Percentiles rank a stretch among this genome's conserved stretches.
Evolutionary conservation across 2,113 vertebrate genomes (phyloP).

Genomic region (Ancistrus triradiatus): DNA sequence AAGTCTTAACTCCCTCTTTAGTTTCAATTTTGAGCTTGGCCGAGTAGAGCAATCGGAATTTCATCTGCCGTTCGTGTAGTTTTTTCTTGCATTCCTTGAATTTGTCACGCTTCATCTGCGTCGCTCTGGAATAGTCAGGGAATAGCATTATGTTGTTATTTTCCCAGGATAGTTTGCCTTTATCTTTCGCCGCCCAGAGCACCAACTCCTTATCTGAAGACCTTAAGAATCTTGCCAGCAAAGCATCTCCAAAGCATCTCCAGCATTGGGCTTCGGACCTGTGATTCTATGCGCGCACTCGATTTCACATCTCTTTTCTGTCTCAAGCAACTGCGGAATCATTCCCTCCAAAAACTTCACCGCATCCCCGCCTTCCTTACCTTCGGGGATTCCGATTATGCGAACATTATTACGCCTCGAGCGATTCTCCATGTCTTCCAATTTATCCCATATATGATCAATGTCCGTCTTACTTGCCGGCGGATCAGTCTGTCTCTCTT

Average conservation of each 20-base stretch:
- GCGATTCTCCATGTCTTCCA: conserved; percentile 13
- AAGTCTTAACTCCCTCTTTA: conserved; percentile 5
- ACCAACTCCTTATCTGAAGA: conserved; percentile 1
- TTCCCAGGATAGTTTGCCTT: background rate
- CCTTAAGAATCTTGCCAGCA: no score
- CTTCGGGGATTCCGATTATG: background rate
- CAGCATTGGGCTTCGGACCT: background rate
- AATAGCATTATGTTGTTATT: conserved; percentile 10
- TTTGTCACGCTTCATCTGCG: background rate
- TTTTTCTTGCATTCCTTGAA: conserved; percentile 19
- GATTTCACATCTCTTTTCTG: background rate
- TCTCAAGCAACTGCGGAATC: background rate
- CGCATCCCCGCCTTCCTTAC: background rate
- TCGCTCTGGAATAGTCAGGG: background rate
- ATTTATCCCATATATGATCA: background rate
- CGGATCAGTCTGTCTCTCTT: no score
- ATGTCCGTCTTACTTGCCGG: background rate
- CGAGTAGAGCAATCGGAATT: background rate
- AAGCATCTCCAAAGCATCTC: background rate
- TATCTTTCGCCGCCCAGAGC: background rate
- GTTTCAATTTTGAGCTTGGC: conserved; percentile 1
- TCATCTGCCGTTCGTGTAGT: background rate
- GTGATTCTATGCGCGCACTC: no score
- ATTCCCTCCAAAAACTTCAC: conserved; percentile 3
- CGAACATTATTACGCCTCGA: background rate